phyloP scores from a whole-genome alignment of 2,888 invertebrate genomes.

The Dexiosoma caninum region DNA sequence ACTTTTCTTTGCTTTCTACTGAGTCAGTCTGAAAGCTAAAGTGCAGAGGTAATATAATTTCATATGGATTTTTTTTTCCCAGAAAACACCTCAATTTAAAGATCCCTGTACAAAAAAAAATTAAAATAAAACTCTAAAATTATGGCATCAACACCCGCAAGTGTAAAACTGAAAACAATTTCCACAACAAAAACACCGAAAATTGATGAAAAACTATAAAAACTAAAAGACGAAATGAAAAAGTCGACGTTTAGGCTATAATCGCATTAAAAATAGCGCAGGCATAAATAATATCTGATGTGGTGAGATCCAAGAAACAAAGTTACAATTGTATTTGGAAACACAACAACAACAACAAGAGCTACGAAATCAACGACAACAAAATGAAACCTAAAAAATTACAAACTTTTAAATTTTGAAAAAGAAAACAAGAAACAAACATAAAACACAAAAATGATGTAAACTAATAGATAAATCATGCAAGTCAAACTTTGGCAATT shows the following conservation, averaged over 20 bases:
- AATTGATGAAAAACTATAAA: constrained; percentile 53
- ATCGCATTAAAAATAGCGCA: constrained; percentile 62
- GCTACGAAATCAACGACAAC: constrained; percentile 23
- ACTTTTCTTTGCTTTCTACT: no score
- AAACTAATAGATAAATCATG: constrained; percentile 65
- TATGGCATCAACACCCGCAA: constrained; percentile 61
- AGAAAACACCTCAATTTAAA: neutral
- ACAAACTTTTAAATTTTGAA: constrained; percentile 15
- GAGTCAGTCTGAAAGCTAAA: no score
- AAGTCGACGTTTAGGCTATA: constrained; percentile 53
- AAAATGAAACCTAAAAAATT: constrained; percentile 25
- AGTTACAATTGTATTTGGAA: constrained; percentile 34
- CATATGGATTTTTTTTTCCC: no score
- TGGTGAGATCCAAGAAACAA: constrained; percentile 37
- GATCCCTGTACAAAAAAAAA: neutral
- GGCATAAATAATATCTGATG: constrained; percentile 58
- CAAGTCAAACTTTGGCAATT: constrained; percentile 65
- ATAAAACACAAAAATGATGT: constrained; percentile 53
- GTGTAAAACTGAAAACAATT: constrained; percentile 53
- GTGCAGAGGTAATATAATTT: no score
- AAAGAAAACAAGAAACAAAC: neutral
- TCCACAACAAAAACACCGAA: constrained; percentile 36
- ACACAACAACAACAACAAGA: constrained; percentile 3
- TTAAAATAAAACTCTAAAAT: constrained; percentile 49
- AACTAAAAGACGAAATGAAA: neutral